Base-by-base conservation (phyloP, 2,888 invertebrate species). In the Epinotia demarniana region DNA sequence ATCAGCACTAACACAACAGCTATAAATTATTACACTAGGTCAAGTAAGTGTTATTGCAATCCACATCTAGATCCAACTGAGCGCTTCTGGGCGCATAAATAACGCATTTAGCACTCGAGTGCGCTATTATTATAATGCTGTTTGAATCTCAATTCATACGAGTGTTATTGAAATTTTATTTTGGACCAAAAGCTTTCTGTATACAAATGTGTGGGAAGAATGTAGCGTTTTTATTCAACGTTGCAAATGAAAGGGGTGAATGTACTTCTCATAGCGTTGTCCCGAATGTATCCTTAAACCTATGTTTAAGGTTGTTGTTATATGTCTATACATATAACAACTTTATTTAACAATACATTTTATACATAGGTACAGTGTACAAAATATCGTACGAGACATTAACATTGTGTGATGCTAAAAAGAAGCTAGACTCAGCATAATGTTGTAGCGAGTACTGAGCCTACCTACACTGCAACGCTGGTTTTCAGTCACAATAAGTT, bases 31-130 rank as follows among this genome's bases (percentile, higher is more conserved):
- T 67, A 39, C 43, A 68, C 58, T 23, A 43, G 68, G 58, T 68
- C 68, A 68, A 68, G 68, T 68, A 43, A 43, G 68, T 58, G 58
- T 43, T 68, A 68, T 68, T 68, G 68, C 68, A 68, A 58, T 18
- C 57, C 68, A 39, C 8, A 57, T 57, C 39, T 57, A 67, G 55
- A 18, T 12, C 53, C 53, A 33, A 18, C 43, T 27, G 53, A 16
- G 12, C 39, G 39, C 39, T 53, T 27, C 18, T 9, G 66, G 12
- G 53, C 27, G 33, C 57, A 68, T 68, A 68, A 68, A 68, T 68
- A 68, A 57, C 68, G 43, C 68, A 57, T 67, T 63, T 46, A 39
- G 19, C 58, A 23, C 43, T 68, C 68, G 23, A 68, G 68, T 57
- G 68, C 43, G 19, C 19, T 43, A 39, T 68, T 68, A 68, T 58